Percentiles rank a stretch among this genome's conserved stretches.
Evolutionary conservation across 2,888 invertebrate genomes (phyloP).

Genomic region (Allygus modestus): DNA sequence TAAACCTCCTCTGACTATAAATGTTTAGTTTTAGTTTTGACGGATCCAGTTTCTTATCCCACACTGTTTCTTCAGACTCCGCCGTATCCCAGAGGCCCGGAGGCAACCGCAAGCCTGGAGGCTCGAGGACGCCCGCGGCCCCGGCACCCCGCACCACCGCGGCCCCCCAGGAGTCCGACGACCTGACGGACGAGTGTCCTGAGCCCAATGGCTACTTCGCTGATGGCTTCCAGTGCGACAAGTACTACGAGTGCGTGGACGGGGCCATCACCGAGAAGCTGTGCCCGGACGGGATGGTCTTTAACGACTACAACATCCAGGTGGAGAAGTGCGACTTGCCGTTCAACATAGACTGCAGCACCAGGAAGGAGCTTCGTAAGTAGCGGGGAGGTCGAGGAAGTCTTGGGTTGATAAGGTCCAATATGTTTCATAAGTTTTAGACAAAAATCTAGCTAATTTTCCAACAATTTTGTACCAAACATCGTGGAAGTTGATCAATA

Average conservation of each 20-base stretch:
- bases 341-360: slow-evolving; percentile 90
- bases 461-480: slow-evolving; percentile 8
- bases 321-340: slow-evolving; percentile 93
- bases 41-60: too few relatives aligned
- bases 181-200: slow-evolving; percentile 83
- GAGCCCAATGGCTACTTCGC: slow-evolving; percentile 90
- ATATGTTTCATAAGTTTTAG: too few relatives aligned
- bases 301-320: slow-evolving; percentile 89
- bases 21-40: too few relatives aligned
- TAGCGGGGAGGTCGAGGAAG: too few relatives aligned
- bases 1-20: too few relatives aligned
- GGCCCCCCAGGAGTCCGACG: slow-evolving; percentile 61
- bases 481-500: too few relatives aligned
- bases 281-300: slow-evolving; percentile 93
- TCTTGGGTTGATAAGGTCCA: too few relatives aligned
- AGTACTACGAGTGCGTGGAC: slow-evolving; percentile 89
- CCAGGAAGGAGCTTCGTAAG: slow-evolving; percentile 89
- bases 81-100: slow-evolving; percentile 35
- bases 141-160: slow-evolving; percentile 70
- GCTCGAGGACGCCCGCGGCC: slow-evolving; percentile 68
- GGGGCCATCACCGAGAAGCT: slow-evolving; percentile 85
- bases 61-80: background rate
- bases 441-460: too few relatives aligned
- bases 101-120: slow-evolving; percentile 64
- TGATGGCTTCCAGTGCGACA: slow-evolving; percentile 92